Base-by-base conservation (phyloP, 1,140 invertebrate genomes). In the Odontomachus brunneus region DNA sequence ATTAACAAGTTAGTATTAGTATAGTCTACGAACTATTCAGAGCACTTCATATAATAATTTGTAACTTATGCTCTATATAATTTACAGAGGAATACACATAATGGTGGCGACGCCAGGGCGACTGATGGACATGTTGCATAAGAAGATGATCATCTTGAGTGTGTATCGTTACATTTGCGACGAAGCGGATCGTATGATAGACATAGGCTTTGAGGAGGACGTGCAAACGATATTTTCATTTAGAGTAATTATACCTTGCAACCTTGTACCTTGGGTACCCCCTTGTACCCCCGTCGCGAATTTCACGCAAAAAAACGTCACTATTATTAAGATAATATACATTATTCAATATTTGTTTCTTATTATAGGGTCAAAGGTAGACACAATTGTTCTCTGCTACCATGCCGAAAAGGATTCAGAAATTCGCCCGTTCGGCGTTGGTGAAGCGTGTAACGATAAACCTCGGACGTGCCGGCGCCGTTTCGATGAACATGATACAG, bases 371-470 rank as follows among this genome's bases (percentile, higher is more conserved):
- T 0, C 99, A 99, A 94, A 95, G 99, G 66, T 99, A 99, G 94
- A 99, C 99, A 0, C 92, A 99, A 3, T 95, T 99, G 0, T 99
- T 99, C 93, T 99, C 99, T 17, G 99, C 99, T 38, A 99, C 99
- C 5, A 99, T 99, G 99, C 99, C 99, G 0, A 99, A 99, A 92
- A 99, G 99, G 94, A 99, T 99, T 93, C 99, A 99, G 95, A 99
- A 99, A 92, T 99, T 99, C 95, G 98, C 98, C 15, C 95, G 98
- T 65, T 99, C 98, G 26, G 99, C 99, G 0, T 94, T 99, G 0
- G 99, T 99, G 0, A 98, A 99, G 92, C 99, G 99, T 1, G 97
- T 99, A 0, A 99, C 99, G 0, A 98, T 99, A 24, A 99, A 99
- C 95, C 99, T 99, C n/a, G 99, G 99, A 5, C 95, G 99, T 84